These are phyloP conservation scores for Limanda limanda DNA, from an alignment of 2,113 vertebrate species.

Conservation along the genomic window DNA sequence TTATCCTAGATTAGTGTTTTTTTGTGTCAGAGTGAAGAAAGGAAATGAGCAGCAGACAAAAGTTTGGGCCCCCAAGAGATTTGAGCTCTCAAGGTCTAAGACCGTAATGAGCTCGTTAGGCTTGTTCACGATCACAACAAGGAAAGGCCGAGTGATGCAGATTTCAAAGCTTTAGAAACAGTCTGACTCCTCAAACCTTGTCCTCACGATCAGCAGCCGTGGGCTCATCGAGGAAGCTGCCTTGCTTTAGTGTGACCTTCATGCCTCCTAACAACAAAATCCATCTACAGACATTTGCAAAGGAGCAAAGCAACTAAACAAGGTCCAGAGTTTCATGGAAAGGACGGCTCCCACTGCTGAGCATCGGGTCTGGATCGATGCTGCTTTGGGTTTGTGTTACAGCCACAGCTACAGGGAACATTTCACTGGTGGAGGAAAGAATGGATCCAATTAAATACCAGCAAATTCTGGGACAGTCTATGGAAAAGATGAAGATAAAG, in stretches of 20 bases:
- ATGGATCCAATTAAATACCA: neutral
- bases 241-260: neutral
- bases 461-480: neutral
- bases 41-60: neutral
- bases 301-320: neutral
- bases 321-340: too few species aligned
- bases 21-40: neutral
- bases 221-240: neutral
- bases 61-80: neutral
- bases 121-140: neutral
- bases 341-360: too few species aligned
- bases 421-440: neutral
- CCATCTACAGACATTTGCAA: neutral
- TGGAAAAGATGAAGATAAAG: neutral
- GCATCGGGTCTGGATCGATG: too few species aligned
- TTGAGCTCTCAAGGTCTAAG: neutral
- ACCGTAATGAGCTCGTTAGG: conserved; percentile 1
- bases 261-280: neutral
- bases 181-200: neutral
- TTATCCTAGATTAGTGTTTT: neutral
- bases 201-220: neutral
- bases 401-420: too few species aligned
- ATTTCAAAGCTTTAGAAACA: neutral
- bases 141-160: neutral
- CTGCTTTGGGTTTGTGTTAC: too few species aligned